Conservation (phyloP, 2,888 invertebrate genomes). For the Apoda limacodes region DNA sequence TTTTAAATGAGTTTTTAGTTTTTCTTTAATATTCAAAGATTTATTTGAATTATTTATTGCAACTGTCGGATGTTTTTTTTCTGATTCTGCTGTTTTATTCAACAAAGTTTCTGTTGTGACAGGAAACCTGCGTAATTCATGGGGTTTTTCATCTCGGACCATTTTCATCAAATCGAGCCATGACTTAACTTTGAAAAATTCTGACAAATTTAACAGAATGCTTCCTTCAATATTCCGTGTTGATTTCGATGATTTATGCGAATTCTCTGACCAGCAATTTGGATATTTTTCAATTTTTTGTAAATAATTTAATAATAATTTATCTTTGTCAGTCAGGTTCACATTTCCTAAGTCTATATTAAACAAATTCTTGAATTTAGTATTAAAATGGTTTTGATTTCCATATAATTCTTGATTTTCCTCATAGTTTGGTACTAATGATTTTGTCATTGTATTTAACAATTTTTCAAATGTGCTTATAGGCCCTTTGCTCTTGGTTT, state of each 20-base stretch:
- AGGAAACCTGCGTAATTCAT: constrained; percentile 1
- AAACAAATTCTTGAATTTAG: constrained; percentile 29
- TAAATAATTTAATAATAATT: constrained; percentile 45
- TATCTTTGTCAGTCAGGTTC: constrained; percentile 43
- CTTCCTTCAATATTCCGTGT: constrained; percentile 36
- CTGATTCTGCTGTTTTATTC: no score
- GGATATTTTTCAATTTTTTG: constrained; percentile 38
- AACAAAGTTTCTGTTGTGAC: neutral
- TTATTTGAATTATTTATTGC: constrained; percentile 9
- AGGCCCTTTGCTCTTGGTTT: neutral
- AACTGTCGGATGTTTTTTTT: neutral
- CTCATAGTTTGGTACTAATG: constrained; percentile 39
- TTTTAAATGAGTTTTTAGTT: constrained; percentile 46
- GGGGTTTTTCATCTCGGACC: constrained; percentile 21
- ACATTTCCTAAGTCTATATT: constrained; percentile 29
- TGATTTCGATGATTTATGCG: constrained; percentile 15
- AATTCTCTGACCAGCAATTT: constrained; percentile 31
- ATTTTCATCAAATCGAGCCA: constrained; percentile 42
- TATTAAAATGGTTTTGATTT: constrained; percentile 26
- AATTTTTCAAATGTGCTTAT: constrained; percentile 31
- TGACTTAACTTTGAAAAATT: constrained; percentile 51
- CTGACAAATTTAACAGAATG: constrained; percentile 44
- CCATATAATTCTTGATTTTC: constrained; percentile 28
- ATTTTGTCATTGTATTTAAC: constrained; percentile 43
- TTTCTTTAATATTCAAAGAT: constrained; percentile 35